Base-by-base conservation (phyloP, 2,888 invertebrate genomes). In the Xanthorhoe designata region DNA sequence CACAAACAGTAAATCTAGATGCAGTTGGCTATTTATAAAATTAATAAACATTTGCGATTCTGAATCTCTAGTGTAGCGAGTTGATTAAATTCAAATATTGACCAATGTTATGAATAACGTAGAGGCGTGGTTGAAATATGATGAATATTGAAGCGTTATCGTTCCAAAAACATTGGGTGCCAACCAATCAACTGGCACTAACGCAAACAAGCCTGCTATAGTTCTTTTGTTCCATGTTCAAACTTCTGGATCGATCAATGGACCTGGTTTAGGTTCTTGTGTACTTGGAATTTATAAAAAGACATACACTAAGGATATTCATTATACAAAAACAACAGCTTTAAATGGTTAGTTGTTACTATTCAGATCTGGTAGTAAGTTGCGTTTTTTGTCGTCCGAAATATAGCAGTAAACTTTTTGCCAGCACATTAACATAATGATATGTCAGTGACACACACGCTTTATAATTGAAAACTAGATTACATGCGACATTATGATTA, bases 401-500 rank as follows among this genome's bases (percentile, higher is more conserved):
- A 47, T 29, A n/a, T 56, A 56, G 24, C 51, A 15, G 51, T 70
- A 45, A 51, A 38, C 72, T 66, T 66, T 68, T 68, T 65, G 8
- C 18, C 38, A 53, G 64, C 53, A 38, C 7, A 32, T 62, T 45
- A 32, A 42, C 38, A 42, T 42, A 42, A 42, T 42, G 38, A 42
- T 61, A 38, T 61, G 55, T 55, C 38, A 55, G 35, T 54, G 61
- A 54, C 61, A 49, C 61, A 49, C 17, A 17, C 47, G 24, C 49
- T 49, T 55, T 61, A 50, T 49, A 71, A 64, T 73, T 68, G 56
- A 68, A 24, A 70, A 53, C 38, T 29, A n/a, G 55, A 74, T 71
- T 67, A 66, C 54, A 61, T 68, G 73, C 70, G 73, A 77, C 73
- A 65, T 53, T 68, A 61, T 70, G 65, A 76, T 74, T 78, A 76